Base-by-base conservation (phyloP, 2,888 invertebrate genomes). In the Drosophila paramelanica region DNA sequence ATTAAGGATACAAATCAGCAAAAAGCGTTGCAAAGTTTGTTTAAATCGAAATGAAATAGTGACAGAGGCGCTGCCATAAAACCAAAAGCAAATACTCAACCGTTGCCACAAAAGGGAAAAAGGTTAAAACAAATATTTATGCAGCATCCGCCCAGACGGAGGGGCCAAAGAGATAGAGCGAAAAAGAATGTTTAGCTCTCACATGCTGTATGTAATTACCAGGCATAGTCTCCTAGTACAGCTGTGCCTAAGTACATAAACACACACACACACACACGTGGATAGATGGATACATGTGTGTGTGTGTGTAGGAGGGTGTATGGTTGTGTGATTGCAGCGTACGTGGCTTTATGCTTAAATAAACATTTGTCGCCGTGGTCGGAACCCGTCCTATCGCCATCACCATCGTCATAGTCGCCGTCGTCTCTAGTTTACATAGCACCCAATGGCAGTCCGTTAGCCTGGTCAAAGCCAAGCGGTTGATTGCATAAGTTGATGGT, bases 291-390 rank as follows among this genome's bases (percentile, higher is more conserved):
- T 4, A 23, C 13, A 62, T 53, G 39, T 41, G 14, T 52, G 23
- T 38, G 49, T 17, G 33, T 52, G 51, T 55, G 51, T 76, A 4
- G 23, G 46, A 65, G 61, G 58, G 51, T 51, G 53, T 53, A 62
- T 17, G 33, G 33, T 45, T 64, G 58, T 77, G 51, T 56, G 60
- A 67, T 67, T 75, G 76, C 62, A 75, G 55, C 45, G 78, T 80
- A 88, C 84, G 88, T 85, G 81, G 86, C 86, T 86, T 88, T 85
- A 85, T 85, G 85, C 88, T 88, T 85, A 84, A 85, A 85, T 85
- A 85, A 85, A 85, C 85, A 85, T 85, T 82, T 75, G 81, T 74
- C 68, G 69, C 57, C 70, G 58, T 70, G 43, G 68, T 55, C 60
- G 60, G 53, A 46, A 5, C 31, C 55, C 38, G 57, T 64, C 57